Evolutionary conservation across 2,888 invertebrate genomes (phyloP).

Genomic region (Ornithoptera priamus): DNA sequence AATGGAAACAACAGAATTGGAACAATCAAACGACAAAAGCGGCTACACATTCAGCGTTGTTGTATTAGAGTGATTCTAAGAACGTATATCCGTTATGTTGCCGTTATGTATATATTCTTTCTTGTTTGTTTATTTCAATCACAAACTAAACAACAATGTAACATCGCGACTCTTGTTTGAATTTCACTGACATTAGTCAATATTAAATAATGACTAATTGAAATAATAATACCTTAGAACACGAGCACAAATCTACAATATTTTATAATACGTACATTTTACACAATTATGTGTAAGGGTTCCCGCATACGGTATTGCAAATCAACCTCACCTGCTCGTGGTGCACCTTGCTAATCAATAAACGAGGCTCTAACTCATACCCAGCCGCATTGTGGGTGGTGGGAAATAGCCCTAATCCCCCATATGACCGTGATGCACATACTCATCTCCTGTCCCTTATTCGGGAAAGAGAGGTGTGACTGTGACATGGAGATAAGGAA

Average conservation of each 20-base stretch:
- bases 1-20: neutral
- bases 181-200: conserved; percentile 4
- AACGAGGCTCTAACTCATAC: too few relatives aligned
- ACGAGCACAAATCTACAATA: neutral
- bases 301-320: too few relatives aligned
- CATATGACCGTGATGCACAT: too few relatives aligned
- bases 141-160: conserved; percentile 5
- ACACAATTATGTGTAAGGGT: too few relatives aligned
- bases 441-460: too few relatives aligned
- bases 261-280: too few relatives aligned
- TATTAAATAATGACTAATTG: conserved; percentile 7
- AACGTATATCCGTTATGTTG: neutral
- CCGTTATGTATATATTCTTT: neutral
- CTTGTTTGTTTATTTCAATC: conserved; percentile 9
- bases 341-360: too few relatives aligned
- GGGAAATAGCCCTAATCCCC: too few relatives aligned
- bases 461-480: too few relatives aligned
- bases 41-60: neutral
- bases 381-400: too few relatives aligned
- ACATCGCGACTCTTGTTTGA: conserved; percentile 7
- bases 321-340: too few relatives aligned
- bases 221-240: neutral
- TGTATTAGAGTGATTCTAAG: neutral
- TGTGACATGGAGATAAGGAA: too few relatives aligned
- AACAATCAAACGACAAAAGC: neutral